Percentiles rank a stretch among this genome's conserved stretches.
Conservation (phyloP, 53 echinoderm and acorn worm genomes). For the Glandiceps talaboti region DNA sequence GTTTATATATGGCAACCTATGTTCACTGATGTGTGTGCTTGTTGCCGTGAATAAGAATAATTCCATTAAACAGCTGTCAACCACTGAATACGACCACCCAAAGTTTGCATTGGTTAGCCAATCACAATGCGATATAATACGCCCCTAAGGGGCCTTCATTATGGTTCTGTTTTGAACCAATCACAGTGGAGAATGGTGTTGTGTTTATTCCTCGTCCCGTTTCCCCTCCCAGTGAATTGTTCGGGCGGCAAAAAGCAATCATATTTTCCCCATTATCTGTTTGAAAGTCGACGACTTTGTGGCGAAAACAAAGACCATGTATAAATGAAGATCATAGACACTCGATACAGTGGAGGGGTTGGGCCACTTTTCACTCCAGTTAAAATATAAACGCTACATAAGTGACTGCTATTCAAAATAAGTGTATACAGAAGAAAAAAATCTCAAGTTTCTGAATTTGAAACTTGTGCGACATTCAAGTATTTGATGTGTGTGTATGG, state of each 20-base stretch:
- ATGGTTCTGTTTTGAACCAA: not conserved
- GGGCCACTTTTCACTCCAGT: not conserved
- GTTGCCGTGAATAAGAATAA: not conserved
- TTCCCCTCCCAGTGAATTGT: not conserved
- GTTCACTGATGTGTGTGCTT: not conserved
- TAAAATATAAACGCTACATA: not conserved
- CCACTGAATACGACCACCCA: not conserved
- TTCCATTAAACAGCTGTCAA: not conserved
- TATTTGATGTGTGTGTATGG: too few species aligned
- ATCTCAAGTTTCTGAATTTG: not conserved
- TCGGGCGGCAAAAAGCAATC: not conserved
- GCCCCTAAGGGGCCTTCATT: conserved; percentile 1
- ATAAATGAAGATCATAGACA: not conserved
- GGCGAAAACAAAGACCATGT: not conserved
- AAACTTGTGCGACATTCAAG: not conserved
- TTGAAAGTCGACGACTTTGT: not conserved
- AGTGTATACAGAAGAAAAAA: not conserved
- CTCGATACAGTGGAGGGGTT: not conserved
- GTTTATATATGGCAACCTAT: not conserved
- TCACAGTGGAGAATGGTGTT: not conserved
- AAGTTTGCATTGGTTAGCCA: not conserved
- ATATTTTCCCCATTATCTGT: not conserved
- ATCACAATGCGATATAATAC: not conserved
- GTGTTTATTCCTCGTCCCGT: not conserved
- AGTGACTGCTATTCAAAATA: not conserved